Conservation (phyloP, 2,113 vertebrate species). For the Catharus minimus region DNA sequence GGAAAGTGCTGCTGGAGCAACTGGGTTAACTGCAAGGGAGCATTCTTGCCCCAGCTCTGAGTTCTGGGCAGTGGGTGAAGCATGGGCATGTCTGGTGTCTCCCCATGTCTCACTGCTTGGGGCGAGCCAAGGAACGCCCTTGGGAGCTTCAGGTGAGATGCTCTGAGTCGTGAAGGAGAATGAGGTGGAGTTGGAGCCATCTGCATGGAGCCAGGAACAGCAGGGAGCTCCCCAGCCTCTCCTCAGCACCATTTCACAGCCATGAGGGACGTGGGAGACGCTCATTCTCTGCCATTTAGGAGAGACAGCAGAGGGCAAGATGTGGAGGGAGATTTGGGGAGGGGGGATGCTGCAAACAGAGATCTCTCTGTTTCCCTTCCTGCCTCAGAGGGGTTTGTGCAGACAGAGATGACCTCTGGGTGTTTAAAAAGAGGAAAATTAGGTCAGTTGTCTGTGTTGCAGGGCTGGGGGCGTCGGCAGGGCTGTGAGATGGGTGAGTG, state of each 20-base stretch:
- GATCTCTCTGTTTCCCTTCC: neutral
- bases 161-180: neutral
- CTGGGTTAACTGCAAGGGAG: neutral
- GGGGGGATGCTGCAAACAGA: neutral
- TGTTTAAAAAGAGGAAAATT: conserved; percentile 34
- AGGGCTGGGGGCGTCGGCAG: neutral
- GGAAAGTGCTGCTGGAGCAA: neutral
- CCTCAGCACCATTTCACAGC: neutral
- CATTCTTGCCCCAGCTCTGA: neutral
- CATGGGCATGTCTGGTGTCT: neutral
- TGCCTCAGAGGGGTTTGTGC: neutral
- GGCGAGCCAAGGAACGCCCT: neutral
- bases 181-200: neutral
- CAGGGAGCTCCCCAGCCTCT: neutral
- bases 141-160: neutral
- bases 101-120: neutral
- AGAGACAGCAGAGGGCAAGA: neutral
- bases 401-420: conserved; percentile 34
- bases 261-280: neutral
- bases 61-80: neutral
- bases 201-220: neutral
- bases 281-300: neutral
- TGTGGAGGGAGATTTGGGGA: neutral
- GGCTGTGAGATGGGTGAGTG: fast-evolving
- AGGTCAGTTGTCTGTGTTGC: conserved; percentile 47